A percentile compares a stretch with the other conserved stretches of the same genome.
phyloP scores from a whole-genome alignment of 1,140 invertebrate species.

The Macrotrachela quadricornifera region DNA sequence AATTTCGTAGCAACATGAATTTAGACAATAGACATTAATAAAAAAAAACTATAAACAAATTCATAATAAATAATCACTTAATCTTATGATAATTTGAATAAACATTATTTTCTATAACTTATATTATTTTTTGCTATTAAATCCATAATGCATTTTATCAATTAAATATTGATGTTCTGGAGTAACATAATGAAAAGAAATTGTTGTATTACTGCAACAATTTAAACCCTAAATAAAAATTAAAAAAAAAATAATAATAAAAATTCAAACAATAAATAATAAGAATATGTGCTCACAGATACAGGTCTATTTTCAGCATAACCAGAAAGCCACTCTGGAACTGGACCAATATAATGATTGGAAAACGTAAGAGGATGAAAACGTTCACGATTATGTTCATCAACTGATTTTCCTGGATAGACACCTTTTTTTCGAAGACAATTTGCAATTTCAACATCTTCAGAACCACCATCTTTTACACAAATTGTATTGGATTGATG shows the following conservation, averaged over 20 bases:
- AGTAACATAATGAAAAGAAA: constrained; percentile 80
- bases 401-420: constrained; percentile 58
- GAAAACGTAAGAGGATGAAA: constrained; percentile 43
- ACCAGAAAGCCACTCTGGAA: constrained; percentile 1
- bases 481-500: constrained; percentile 13
- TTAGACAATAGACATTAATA: no score
- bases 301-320: constrained; percentile 1
- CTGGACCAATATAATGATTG: background rate
- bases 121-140: no score
- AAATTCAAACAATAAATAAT: background rate
- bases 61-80: no score
- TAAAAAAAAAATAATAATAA: background rate
- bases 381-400: constrained; percentile 54
- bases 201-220: constrained; percentile 80
- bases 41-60: no score
- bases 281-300: background rate
- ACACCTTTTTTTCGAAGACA: constrained; percentile 70
- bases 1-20: no score
- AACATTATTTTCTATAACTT: no score
- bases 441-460: constrained; percentile 80
- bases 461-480: constrained; percentile 49
- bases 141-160: no score
- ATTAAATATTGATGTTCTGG: background rate
- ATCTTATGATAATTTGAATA: no score
- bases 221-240: constrained; percentile 49